Evolutionary conservation across 2,888 invertebrate genomes (phyloP), one percentile per base, ranked within the genome.

Genomic region (Yponomeuta malinellus): DNA sequence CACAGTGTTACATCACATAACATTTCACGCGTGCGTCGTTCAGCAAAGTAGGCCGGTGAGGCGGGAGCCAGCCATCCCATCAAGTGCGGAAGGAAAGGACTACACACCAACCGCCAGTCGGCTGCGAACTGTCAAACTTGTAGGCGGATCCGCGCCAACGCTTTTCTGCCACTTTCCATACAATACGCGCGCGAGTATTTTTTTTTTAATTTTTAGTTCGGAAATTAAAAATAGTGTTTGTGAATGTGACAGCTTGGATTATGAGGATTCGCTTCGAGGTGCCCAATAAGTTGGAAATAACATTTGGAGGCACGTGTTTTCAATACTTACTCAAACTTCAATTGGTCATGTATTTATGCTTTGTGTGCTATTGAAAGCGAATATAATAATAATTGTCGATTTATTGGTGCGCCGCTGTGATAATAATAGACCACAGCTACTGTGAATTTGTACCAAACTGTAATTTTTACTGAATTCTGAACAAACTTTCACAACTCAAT

Each of bases 281-380:
- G 84, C 92, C 92, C 73, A 92, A 92, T 79, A 91, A 88, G 79
- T 89, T 92, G 90, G 92, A 92, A 87, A 91, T 92, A 78, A 82
- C 84, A 77, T 90, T 92, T 75, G 89, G 89, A 78, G 89, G 88
- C 85, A 78, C 63, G 65, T 63, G 68, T 71, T n/a, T 70, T 63
- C 70, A 31, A 37, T 64, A 10, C 43, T 33, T 59, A 59, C 12
- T 59, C 52, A 59, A 59, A 59, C 33, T 59, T 59, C 1, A 43
- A 43, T 43, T 43, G 65, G 64, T 70, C 59, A 65, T 65, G 65
- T 65, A 29, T 59, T 59, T 3, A 5, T 3, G 43, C 6, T 43
- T 43, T 33, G 52, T 59, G 52, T 59, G 52, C 52, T 15, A 59
- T 59, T 59, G 52, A 59, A 59, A 59, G 52, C 52, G 52, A 59